phyloP scores from a whole-genome alignment of 2,888 invertebrate species.

The Drosophila buzzatii region DNA sequence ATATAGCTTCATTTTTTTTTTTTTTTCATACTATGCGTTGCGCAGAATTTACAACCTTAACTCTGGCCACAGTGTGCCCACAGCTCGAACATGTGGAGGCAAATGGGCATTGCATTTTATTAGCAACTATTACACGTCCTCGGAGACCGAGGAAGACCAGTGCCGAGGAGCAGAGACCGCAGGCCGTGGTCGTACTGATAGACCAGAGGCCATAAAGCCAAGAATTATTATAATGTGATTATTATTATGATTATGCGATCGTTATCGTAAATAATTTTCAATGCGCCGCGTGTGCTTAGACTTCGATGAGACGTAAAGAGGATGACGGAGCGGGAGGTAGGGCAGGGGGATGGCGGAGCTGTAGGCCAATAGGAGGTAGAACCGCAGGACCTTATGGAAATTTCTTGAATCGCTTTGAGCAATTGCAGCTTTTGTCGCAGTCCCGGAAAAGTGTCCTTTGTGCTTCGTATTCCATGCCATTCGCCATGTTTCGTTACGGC shows the following conservation, averaged over 20 bases:
- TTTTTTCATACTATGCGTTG: constrained; percentile 39
- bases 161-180: constrained; percentile 4
- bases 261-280: constrained; percentile 82
- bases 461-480: constrained; percentile 1
- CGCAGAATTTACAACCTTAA: constrained; percentile 41
- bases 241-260: constrained; percentile 82
- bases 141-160: constrained; percentile 27
- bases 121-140: constrained; percentile 78
- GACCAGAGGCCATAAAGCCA: constrained; percentile 70
- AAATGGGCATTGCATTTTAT: constrained; percentile 80
- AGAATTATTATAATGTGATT: constrained; percentile 82
- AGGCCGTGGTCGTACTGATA: constrained; percentile 22
- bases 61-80: constrained; percentile 4
- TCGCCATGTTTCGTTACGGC: constrained; percentile 37
- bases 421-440: constrained; percentile 57
- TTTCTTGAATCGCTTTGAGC: constrained; percentile 46
- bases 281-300: constrained; percentile 75
- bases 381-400: constrained; percentile 67
- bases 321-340: background rate
- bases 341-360: background rate
- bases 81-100: constrained; percentile 13
- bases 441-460: constrained; percentile 34
- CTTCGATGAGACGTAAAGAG: constrained; percentile 47
- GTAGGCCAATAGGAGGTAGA: background rate
- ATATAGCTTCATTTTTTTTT: constrained; percentile 14